phyloP scores from a whole-genome alignment of 2,113 vertebrate genomes.

The Sander vitreus region DNA sequence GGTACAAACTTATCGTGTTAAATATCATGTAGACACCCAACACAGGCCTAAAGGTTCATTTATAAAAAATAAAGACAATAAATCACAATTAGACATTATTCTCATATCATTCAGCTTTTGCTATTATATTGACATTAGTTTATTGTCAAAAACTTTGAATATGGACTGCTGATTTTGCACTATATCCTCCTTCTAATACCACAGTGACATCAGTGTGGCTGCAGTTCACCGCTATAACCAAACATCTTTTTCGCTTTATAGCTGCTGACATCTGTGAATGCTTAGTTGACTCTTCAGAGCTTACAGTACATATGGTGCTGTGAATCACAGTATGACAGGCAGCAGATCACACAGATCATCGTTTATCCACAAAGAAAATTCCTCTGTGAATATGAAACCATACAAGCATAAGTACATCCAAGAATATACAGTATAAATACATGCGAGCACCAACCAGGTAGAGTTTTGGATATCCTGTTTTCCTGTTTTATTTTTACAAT shows the following conservation, averaged over 20 bases:
- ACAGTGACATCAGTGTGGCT: slow-evolving; percentile 24
- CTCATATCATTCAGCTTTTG: neutral
- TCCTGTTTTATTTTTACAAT: neutral
- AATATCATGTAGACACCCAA: no score
- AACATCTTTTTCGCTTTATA: slow-evolving; percentile 53
- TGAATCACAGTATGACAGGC: slow-evolving; percentile 47
- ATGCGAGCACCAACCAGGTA: neutral
- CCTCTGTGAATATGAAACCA: neutral
- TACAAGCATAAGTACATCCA: no score
- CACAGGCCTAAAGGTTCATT: neutral
- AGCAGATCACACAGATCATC: slow-evolving; percentile 32
- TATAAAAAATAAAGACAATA: neutral
- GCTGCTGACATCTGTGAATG: slow-evolving; percentile 66
- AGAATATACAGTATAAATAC: neutral
- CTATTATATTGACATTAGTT: neutral
- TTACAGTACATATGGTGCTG: neutral
- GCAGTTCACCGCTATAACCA: slow-evolving; percentile 5
- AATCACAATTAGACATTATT: neutral
- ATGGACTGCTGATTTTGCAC: neutral
- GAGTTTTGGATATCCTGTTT: neutral
- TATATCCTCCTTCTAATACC: neutral
- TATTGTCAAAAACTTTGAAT: neutral
- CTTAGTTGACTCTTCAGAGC: slow-evolving; percentile 41
- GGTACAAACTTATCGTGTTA: no score
- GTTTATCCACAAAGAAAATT: slow-evolving; percentile 38